A percentile compares a stretch with the other conserved stretches of the same genome.
These are phyloP conservation scores for Hippocampus barbouri DNA, from an alignment of 2,113 vertebrate genomes.

Conservation along the genomic window DNA sequence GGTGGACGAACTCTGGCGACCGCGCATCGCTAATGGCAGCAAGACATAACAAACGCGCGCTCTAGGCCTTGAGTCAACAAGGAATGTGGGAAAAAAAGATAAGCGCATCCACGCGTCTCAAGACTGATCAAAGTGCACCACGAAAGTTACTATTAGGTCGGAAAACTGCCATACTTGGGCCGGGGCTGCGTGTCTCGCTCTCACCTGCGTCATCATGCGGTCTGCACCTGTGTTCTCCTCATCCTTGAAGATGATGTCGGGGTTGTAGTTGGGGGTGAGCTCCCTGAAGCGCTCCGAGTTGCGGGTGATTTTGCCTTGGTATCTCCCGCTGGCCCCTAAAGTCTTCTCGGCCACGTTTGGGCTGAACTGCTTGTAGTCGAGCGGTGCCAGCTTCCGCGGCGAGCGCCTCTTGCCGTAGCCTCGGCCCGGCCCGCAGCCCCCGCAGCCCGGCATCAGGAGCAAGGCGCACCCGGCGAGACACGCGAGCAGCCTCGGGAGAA, in stretches of 20 bases:
- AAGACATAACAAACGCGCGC: not conserved
- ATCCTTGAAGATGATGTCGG: constrained; percentile 98
- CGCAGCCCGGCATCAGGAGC: constrained; percentile 74
- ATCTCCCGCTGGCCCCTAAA: constrained; percentile 88
- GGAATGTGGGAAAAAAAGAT: constrained; percentile 31
- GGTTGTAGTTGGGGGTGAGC: constrained; percentile 94
- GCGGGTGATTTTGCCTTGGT: constrained; percentile 89
- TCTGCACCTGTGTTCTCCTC: constrained; percentile 97
- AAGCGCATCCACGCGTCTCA: constrained; percentile 44
- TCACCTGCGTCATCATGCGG: constrained; percentile 95
- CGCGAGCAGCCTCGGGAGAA: constrained; percentile 74
- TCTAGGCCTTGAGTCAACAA: constrained; percentile 45
- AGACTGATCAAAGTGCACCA: constrained; percentile 56
- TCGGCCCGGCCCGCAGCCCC: constrained; percentile 87
- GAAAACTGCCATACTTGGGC: not conserved
- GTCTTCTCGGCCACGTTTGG: constrained; percentile 96
- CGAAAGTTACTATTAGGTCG: not conserved
- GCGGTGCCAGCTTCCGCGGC: constrained; percentile 84
- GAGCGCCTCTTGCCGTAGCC: constrained; percentile 88
- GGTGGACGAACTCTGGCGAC: not conserved
- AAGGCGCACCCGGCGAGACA: constrained; percentile 77
- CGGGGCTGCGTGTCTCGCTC: not conserved
- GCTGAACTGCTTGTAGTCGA: constrained; percentile 88
- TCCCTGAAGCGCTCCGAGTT: constrained; percentile 93
- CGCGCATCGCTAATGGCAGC: not conserved